These are phyloP conservation scores for Battus philenor DNA, from an alignment of 1,140 invertebrate species.

Conservation along the genomic window DNA sequence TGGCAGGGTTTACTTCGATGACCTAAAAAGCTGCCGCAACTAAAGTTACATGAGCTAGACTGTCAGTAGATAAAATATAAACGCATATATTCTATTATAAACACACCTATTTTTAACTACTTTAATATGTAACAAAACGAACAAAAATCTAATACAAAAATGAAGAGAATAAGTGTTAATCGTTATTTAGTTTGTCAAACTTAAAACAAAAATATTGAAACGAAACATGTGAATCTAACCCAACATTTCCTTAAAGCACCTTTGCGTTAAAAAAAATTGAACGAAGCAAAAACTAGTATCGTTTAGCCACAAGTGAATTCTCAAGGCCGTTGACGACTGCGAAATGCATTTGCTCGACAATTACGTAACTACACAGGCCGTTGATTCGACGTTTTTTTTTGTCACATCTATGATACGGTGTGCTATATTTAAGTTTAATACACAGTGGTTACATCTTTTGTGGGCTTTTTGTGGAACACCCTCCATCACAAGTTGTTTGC, in stretches of 20 bases:
- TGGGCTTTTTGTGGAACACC: not conserved
- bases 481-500: no score
- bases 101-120: no score
- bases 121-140: no score
- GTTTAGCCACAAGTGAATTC: not conserved
- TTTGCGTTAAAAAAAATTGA: not conserved
- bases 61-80: not conserved
- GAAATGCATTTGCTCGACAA: conserved; percentile 13
- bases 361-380: not conserved
- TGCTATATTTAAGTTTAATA: not conserved
- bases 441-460: not conserved
- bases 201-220: no score
- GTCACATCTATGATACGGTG: not conserved
- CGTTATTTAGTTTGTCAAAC: no score
- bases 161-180: no score
- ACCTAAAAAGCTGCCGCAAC: conserved; percentile 3
- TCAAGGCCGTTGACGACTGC: conserved; percentile 9
- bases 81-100: no score
- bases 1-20: conserved; percentile 1
- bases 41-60: not conserved
- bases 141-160: no score
- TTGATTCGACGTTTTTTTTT: conserved; percentile 4
- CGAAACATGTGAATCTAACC: no score
- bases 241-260: not conserved
- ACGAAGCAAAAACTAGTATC: conserved; percentile 1